A percentile compares a stretch with the other conserved stretches of the same genome.
phyloP scores from a whole-genome alignment of 1,140 invertebrate species.

The Mizuhopecten yessoensis region DNA sequence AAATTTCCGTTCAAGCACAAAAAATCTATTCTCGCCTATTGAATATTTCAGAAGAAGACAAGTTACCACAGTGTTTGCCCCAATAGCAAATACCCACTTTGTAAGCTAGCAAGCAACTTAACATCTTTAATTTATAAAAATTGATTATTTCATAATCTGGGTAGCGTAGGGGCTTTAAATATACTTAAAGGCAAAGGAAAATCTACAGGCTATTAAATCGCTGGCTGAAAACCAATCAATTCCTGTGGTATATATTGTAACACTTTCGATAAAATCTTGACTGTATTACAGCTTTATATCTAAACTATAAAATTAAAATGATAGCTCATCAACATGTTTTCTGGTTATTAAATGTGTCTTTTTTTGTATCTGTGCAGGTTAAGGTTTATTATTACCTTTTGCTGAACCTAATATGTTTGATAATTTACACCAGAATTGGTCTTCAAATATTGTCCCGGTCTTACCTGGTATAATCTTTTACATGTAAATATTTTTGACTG shows the following conservation, averaged over 20 bases:
- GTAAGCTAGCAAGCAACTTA: neutral
- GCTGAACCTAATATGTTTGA: too few relatives aligned
- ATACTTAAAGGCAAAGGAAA: conserved; percentile 3
- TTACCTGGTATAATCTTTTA: too few relatives aligned
- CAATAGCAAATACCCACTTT: neutral
- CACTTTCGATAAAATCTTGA: neutral
- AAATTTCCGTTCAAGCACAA: too few relatives aligned
- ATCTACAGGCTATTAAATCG: neutral
- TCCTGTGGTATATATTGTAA: neutral
- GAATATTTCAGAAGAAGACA: neutral
- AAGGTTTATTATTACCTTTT: too few relatives aligned
- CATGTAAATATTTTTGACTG: too few relatives aligned
- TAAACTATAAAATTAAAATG: too few relatives aligned
- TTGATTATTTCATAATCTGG: neutral
- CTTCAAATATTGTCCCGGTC: too few relatives aligned
- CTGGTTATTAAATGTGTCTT: too few relatives aligned
- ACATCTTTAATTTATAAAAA: neutral
- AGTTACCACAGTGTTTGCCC: neutral
- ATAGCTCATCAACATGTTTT: too few relatives aligned
- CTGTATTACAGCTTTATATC: too few relatives aligned
- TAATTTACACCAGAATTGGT: too few relatives aligned
- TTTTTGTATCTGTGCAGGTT: too few relatives aligned
- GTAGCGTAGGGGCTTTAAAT: neutral
- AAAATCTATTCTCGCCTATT: neutral
- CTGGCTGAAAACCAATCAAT: neutral